These are phyloP conservation scores for Maconellicoccus hirsutus DNA, from an alignment of 1,140 invertebrate species.

Conservation along the genomic window DNA sequence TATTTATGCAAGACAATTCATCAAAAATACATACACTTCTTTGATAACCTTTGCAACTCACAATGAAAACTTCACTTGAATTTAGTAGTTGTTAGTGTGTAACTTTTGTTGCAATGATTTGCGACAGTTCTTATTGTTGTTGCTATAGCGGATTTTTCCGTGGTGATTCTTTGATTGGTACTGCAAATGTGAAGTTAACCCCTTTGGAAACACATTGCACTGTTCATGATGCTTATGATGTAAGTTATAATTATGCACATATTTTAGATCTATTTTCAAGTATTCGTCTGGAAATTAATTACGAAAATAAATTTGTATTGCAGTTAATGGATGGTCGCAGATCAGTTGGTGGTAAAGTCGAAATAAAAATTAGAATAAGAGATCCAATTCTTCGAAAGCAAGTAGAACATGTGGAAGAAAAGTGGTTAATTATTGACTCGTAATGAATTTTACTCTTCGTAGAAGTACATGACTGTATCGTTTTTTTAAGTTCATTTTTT, in stretches of 20 bases:
- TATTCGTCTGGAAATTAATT: slow-evolving; percentile 3
- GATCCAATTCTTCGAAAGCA: slow-evolving; percentile 83
- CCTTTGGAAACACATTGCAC: slow-evolving; percentile 74
- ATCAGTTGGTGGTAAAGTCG: slow-evolving; percentile 75
- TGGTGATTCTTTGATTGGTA: slow-evolving; percentile 75
- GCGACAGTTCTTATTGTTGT: slow-evolving; percentile 25
- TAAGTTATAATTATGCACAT: slow-evolving; percentile 44
- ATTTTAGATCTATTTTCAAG: neutral
- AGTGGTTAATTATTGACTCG: slow-evolving; percentile 74
- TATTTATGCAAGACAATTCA: no score
- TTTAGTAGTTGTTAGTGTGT: neutral
- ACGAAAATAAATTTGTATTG: slow-evolving; percentile 31
- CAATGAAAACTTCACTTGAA: no score
- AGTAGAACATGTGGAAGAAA: slow-evolving; percentile 78
- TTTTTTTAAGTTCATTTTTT: no score
- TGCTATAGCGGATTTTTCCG: slow-evolving; percentile 82
- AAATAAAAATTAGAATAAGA: slow-evolving; percentile 79
- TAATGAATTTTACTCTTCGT: no score
- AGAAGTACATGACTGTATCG: no score
- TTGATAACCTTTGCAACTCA: no score
- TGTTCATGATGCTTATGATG: slow-evolving; percentile 81
- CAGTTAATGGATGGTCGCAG: slow-evolving; percentile 84
- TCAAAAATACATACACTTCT: no score
- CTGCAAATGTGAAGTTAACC: slow-evolving; percentile 67
- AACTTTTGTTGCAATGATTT: slow-evolving; percentile 13